Conservation (phyloP, 2,797 vertebrate genomes). For the Toxotes lorentzi region DNA sequence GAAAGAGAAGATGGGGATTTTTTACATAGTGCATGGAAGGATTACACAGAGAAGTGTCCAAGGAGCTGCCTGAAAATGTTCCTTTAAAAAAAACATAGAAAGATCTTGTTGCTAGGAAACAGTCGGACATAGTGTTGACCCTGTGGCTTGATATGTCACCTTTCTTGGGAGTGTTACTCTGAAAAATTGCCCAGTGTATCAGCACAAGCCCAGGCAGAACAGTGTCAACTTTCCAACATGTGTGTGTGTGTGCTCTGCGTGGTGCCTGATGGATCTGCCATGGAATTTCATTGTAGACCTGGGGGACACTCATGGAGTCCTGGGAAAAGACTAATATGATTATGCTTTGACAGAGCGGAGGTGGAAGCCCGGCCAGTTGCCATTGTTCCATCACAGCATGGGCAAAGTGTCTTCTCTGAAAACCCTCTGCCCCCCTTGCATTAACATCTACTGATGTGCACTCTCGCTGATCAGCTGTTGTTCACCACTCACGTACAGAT, state of each 20-base stretch:
- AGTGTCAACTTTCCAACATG: conserved; percentile 30
- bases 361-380: conserved; percentile 49
- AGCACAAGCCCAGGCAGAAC: neutral
- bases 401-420: conserved; percentile 37
- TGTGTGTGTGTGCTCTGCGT: conserved; percentile 23
- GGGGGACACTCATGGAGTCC: conserved; percentile 42
- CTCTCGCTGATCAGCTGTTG: conserved; percentile 67
- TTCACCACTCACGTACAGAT: conserved; percentile 18
- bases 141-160: conserved; percentile 34
- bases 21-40: neutral
- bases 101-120: conserved; percentile 58
- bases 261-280: conserved; percentile 22
- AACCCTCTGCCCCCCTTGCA: neutral
- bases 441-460: conserved; percentile 31
- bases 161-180: conserved; percentile 26
- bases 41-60: neutral
- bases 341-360: conserved; percentile 57
- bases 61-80: conserved; percentile 19
- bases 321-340: conserved; percentile 67
- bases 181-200: conserved; percentile 25
- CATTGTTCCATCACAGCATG: conserved; percentile 63
- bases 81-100: conserved; percentile 9
- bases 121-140: conserved; percentile 30
- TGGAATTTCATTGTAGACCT: conserved; percentile 46
- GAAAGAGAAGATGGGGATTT: conserved; percentile 11